Base-by-base conservation (phyloP, 2,113 vertebrate genomes). In the Ariopsis seemanni region DNA sequence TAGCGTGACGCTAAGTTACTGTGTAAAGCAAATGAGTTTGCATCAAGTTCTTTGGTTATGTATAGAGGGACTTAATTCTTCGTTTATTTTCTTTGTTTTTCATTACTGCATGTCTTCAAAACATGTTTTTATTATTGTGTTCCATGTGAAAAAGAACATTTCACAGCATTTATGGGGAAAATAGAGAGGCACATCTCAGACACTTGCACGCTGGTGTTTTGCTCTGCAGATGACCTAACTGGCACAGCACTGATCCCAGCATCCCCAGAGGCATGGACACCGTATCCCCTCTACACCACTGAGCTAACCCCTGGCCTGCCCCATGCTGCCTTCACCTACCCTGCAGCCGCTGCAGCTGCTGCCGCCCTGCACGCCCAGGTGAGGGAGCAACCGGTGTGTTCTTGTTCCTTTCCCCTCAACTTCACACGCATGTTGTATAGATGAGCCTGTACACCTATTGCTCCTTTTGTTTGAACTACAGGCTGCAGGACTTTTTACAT, bases 281-380 rank as follows among this genome's bases (percentile, higher is more conserved):
- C 97, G 63, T 97, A 97, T 91, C 97, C 97, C 0, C 93, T 97
- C 60, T 97, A 97, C 92, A 96, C 96, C 93, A 95, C 97, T 6
- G 97, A 97, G 93, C 93, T 97, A 83, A 94, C 95, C 90, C 97
- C 96, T 2, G 96, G 96, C 88, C 96, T 97, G 89, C 96, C 97
- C 71, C 97, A 97, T 0, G 92, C 96, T 0, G 95, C 97, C 5
- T 96, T 97, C 93, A 96, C 96, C 0, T 97, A 96, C 90, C 96
- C 97, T 0, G 96, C 96, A 0, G 95, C 96, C 0, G 96, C 96
- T 0, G 96, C 96, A 0, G 96, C 96, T 0, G 95, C 96, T 0
- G 95, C 96, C 0, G 95, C 97, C 88, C 95, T 97, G 9, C 97
- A 97, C 7, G 96, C 96, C 90, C 97, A 97, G 97, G 97, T 97